Evolutionary conservation across 2,113 vertebrate species (phyloP), one percentile per base, ranked within the genome.

Genomic region (Entelurus aequoreus): DNA sequence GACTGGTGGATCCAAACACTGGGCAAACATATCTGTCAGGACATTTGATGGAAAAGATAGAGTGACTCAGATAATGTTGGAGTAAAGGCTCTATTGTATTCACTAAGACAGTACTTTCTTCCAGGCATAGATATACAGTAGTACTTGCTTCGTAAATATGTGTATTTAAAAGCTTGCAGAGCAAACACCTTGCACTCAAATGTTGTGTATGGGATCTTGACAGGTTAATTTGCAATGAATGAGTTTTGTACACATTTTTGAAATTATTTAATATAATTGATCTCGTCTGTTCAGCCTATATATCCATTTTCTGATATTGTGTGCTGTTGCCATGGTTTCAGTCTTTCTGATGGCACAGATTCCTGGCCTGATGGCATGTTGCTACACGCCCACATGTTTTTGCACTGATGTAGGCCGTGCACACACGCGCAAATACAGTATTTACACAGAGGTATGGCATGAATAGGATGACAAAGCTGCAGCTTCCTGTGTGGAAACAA

Each of bases 311-410:
- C 65, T 70, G 65, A 75, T 72, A 60, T 66, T 52, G 73, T 72
- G 68, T 74, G 75, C 64, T 38, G 84, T 85, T 79, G 68, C 81
- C 70, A 84, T 88, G 86, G 84, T 84, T 84, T 81, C 72, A 79
- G 81, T 81, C 71, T 80, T 69, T 84, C 76, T 76, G 69, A 81
- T 77, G 48, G 68, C 78, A 75, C 59, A 48, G 54, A 74, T 72
- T 71, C 72, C 67, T 70, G 52, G 69, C 61, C 66, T 74, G 63
- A 51, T 21, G 16, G 72, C 73, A 66, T 75, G 84, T 80, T 58
- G 50, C 72, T 73, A 65, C 78, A 77, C 75, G 69, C 82, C 81
- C 74, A 82, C 78, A 76, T 84, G 60, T 74, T 75, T 59, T 37
- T 76, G 68, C 60, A 66, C 55, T 37, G 64, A 75, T 66, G 51